These are phyloP conservation scores for Ruditapes philippinarum DNA, from an alignment of 1,140 invertebrate genomes.

Conservation along the genomic window DNA sequence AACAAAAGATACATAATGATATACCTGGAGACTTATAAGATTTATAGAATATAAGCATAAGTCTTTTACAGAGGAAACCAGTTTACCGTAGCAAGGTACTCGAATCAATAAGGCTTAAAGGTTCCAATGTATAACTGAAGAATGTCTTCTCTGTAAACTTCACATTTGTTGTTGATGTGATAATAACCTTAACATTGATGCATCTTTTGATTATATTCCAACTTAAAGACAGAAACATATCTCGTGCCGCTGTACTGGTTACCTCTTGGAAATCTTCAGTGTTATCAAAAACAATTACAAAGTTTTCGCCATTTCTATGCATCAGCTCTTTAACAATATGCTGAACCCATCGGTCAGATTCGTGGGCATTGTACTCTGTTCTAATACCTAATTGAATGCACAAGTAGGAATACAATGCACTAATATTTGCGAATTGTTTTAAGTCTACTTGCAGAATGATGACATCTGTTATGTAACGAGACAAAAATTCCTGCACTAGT, in stretches of 20 bases:
- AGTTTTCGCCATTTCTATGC: not conserved
- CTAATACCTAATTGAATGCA: not conserved
- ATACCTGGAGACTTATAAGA: not conserved
- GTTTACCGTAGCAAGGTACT: not conserved
- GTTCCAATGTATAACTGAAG: not conserved
- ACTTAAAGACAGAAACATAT: constrained; percentile 26
- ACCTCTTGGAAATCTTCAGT: constrained; percentile 50
- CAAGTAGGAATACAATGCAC: constrained; percentile 13
- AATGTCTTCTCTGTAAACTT: constrained; percentile 14
- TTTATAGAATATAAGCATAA: not conserved
- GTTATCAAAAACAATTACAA: constrained; percentile 53
- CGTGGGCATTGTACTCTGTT: not conserved
- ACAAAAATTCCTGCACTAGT: constrained; percentile 33
- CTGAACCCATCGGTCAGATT: not conserved
- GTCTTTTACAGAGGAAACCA: too few relatives aligned
- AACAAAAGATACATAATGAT: too few relatives aligned
- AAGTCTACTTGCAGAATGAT: constrained; percentile 4
- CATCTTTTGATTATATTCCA: not conserved
- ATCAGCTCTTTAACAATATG: not conserved
- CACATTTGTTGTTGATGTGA: constrained; percentile 38
- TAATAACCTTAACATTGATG: constrained; percentile 37
- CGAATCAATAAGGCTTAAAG: not conserved
- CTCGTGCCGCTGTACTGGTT: not conserved
- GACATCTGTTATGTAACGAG: not conserved
- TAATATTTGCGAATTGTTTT: not conserved